Evolutionary conservation across 2,888 invertebrate species (phyloP), one percentile per base, ranked within the genome.

Genomic region (Noctuana brunneofusca): DNA sequence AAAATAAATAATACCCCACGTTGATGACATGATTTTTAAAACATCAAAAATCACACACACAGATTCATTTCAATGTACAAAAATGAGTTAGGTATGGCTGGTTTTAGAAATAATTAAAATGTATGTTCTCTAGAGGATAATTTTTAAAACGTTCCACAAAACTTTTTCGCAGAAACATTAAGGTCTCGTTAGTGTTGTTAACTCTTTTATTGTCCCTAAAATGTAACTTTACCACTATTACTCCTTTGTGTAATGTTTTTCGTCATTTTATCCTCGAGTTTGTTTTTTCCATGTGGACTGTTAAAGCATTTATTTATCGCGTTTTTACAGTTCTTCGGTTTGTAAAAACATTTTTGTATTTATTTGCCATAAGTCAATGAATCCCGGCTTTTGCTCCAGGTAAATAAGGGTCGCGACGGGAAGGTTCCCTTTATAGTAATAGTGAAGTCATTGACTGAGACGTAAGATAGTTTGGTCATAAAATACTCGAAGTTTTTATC

Each of bases 131-230:
- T 38, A 48, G 22, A 57, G 35, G 9, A 9, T 16, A 38, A 38
- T 58, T 49, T 49, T 35, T 22, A 35, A 38, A 58, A 49, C 18
- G 11, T 12, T 32, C 38, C n/a, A 24, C 32, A 50, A 38, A 58
- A 58, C 24, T 58, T 58, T 38, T 9, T 11, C 6, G 16, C 18
- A 12, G 16, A 18, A 38, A 49, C 49, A 58, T 24, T 50, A 58
- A 14, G 24, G 49, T 50, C 58, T 50, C 58, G 38, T 58, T 58
- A 50, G 49, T 38, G 49, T 35, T 49, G 22, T 50, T 38, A 35
- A 58, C 58, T 58, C 18, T 58, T 50, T 58, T 50, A 58, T 50
- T 27, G 32, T 58, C 20, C 49, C 38, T 58, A 24, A 38, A 50
- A 50, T 38, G 22, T 38, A 20, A 48, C 8, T 57, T 58, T 58